phyloP scores from a whole-genome alignment of 1,140 invertebrate species.

The Penaeus chinensis region DNA sequence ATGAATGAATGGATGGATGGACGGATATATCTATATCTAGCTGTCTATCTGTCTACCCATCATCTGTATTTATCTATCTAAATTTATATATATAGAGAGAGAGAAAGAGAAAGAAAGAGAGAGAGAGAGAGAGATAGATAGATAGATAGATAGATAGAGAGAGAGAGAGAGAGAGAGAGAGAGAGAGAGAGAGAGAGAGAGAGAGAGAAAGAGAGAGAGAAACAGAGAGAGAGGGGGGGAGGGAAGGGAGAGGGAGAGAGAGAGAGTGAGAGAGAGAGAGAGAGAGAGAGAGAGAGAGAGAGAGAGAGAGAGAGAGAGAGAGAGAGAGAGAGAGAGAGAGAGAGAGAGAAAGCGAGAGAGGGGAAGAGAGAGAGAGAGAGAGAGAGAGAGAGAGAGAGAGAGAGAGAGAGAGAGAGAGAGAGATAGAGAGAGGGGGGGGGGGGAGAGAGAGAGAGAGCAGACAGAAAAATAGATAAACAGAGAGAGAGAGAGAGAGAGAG shows the following conservation, averaged over 20 bases:
- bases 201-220: not conserved
- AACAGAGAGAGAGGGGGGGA: too few relatives aligned
- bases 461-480: not conserved
- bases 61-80: too few relatives aligned
- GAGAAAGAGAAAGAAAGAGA: too few relatives aligned
- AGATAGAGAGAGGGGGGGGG: not conserved
- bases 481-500: constrained; percentile 11
- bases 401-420: constrained; percentile 2
- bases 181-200: constrained; percentile 11
- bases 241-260: not conserved
- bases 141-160: too few relatives aligned
- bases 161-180: not conserved
- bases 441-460: not conserved
- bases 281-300: constrained; percentile 6
- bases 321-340: not conserved
- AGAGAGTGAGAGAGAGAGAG: not conserved
- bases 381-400: constrained; percentile 2
- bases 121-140: too few relatives aligned
- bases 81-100: too few relatives aligned
- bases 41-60: too few relatives aligned
- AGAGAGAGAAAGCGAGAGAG: not conserved
- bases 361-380: constrained; percentile 6
- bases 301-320: not conserved
- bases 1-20: too few relatives aligned
- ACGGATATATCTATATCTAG: too few relatives aligned